A percentile compares a stretch with the other conserved stretches of the same genome.
Evolutionary conservation across 1,140 invertebrate species (phyloP).

Genomic region (Bicyclus anynana): DNA sequence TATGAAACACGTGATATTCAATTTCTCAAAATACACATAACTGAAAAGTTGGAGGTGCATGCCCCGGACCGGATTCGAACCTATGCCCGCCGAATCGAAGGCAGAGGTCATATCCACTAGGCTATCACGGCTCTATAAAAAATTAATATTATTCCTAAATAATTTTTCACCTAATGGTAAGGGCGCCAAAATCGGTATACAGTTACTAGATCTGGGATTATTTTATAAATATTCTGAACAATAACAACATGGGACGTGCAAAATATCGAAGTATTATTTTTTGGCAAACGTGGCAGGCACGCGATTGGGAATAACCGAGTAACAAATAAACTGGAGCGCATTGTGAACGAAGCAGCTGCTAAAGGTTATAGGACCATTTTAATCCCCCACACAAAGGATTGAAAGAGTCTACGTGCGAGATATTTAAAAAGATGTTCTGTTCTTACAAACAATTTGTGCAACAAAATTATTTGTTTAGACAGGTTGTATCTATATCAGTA

Average conservation of each 20-base stretch:
- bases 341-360: slow-evolving; percentile 1
- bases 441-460: not conserved
- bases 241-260: not conserved
- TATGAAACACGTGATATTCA: no score
- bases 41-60: no score
- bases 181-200: no score
- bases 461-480: not conserved
- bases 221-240: no score
- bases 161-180: no score
- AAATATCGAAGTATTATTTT: not conserved
- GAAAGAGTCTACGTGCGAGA: not conserved
- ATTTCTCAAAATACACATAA: no score
- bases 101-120: no score
- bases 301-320: not conserved
- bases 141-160: no score
- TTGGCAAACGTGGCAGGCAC: not conserved
- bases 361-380: not conserved
- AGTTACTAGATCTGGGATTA: no score
- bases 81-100: no score
- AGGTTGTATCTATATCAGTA: not conserved
- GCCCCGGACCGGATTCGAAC: no score
- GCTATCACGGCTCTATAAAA: no score
- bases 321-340: not conserved
- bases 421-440: not conserved
- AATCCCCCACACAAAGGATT: not conserved